Conservation (phyloP, 2,113 vertebrate species). For the Hemibagrus wyckioides region DNA sequence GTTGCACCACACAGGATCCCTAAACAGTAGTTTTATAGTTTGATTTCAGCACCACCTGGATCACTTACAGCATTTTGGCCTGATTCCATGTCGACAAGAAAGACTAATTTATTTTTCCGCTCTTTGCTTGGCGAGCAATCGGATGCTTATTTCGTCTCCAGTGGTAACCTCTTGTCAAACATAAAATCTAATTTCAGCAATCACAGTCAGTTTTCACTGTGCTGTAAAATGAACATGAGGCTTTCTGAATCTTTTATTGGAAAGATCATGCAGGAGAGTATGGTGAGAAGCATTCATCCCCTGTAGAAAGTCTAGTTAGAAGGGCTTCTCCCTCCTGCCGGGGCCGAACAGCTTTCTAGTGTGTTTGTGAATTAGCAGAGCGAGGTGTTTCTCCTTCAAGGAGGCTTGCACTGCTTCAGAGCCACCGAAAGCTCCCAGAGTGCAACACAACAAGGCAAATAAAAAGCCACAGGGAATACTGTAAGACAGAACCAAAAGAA, state of each 20-base stretch:
- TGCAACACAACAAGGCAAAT: constrained; percentile 35
- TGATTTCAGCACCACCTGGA: neutral
- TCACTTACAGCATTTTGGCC: constrained; percentile 4
- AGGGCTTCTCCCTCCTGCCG: constrained; percentile 44
- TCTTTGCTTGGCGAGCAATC: constrained; percentile 18
- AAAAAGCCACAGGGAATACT: constrained; percentile 36
- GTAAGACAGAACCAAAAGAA: constrained; percentile 30
- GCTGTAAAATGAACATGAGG: constrained; percentile 29
- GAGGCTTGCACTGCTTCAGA: constrained; percentile 30
- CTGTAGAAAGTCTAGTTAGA: constrained; percentile 32
- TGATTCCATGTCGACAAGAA: neutral
- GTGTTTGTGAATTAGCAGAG: constrained; percentile 54
- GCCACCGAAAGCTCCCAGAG: constrained; percentile 35
- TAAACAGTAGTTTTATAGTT: neutral
- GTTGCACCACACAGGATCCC: neutral
- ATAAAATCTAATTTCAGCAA: constrained; percentile 40
- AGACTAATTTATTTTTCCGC: neutral
- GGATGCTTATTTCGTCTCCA: neutral
- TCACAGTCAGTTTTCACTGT: constrained; percentile 7
- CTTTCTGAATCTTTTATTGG: constrained; percentile 19
- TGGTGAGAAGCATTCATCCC: constrained; percentile 30
- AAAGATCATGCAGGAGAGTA: constrained; percentile 15
- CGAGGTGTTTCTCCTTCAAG: constrained; percentile 47
- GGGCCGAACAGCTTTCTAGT: constrained; percentile 41
- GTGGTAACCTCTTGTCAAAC: constrained; percentile 18